Evolutionary conservation across 1,140 invertebrate species (phyloP).

Genomic region (Plutomurus gul): DNA sequence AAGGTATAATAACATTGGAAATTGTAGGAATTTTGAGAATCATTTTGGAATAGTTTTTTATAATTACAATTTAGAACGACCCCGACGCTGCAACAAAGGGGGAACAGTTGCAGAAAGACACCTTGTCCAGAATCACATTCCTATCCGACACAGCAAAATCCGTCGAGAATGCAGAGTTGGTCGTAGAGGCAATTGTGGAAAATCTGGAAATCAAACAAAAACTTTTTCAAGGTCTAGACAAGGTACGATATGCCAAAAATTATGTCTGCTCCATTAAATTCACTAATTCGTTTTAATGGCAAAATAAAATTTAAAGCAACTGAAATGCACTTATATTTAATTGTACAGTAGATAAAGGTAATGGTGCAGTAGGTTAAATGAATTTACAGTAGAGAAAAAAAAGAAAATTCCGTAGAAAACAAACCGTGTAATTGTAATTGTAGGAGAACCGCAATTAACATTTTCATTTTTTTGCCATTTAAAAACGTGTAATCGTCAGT

Average conservation of each 20-base stretch:
- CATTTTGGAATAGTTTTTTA: neutral
- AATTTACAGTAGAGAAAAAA: too few relatives aligned
- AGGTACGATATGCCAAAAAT: conserved; percentile 45
- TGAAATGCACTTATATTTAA: too few relatives aligned
- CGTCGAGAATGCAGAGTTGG: conserved; percentile 72
- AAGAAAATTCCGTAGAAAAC: too few relatives aligned
- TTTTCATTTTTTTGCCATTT: too few relatives aligned
- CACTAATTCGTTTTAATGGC: too few relatives aligned
- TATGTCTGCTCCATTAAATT: neutral
- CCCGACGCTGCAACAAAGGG: too few relatives aligned
- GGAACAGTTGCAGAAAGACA: conserved; percentile 65
- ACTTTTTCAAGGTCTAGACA: conserved; percentile 68
- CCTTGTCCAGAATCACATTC: conserved; percentile 67
- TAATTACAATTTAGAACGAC: neutral
- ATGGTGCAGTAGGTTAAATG: too few relatives aligned
- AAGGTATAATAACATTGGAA: conserved; percentile 59
- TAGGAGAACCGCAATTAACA: too few relatives aligned
- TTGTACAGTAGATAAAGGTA: too few relatives aligned
- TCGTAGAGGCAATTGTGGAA: conserved; percentile 87
- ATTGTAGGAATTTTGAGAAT: neutral
- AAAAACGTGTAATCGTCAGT: too few relatives aligned
- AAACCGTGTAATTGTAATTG: too few relatives aligned
- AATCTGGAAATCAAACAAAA: conserved; percentile 79
- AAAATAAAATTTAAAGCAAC: too few relatives aligned
- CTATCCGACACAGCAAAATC: conserved; percentile 66